These are phyloP conservation scores for Latrodectus elegans DNA, from an alignment of 2,888 invertebrate genomes.

Conservation along the genomic window DNA sequence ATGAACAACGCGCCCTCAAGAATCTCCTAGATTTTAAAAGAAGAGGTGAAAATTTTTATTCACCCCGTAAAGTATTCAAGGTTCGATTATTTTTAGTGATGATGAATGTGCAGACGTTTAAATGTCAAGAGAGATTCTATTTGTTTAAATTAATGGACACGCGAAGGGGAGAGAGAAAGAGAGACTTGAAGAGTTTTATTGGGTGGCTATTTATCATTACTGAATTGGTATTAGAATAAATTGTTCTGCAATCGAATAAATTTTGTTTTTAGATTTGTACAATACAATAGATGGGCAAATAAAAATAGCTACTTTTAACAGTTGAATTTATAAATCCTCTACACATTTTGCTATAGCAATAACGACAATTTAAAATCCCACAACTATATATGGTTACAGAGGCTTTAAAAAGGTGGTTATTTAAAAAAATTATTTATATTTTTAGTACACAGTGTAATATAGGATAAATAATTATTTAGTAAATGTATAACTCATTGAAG, in stretches of 20 bases:
- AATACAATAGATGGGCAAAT: no score
- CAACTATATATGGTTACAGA: no score
- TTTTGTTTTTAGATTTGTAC: conserved; percentile 9
- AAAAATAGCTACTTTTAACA: no score
- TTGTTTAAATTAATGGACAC: conserved; percentile 66
- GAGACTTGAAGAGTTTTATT: conserved; percentile 9
- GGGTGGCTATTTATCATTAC: conserved; percentile 50
- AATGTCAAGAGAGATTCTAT: conserved; percentile 60
- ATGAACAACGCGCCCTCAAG: conserved; percentile 42
- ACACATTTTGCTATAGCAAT: no score
- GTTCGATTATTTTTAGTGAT: conserved; percentile 57
- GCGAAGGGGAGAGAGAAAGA: conserved; percentile 18
- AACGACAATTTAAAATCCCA: no score
- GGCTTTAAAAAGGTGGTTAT: no score
- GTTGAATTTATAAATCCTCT: no score
- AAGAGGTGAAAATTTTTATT: conserved; percentile 39
- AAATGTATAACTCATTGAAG: no score
- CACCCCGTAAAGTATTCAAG: conserved; percentile 34
- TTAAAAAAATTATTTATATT: no score
- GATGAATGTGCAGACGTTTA: conserved; percentile 49
- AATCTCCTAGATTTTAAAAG: conserved; percentile 37
- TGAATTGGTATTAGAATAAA: conserved; percentile 18
- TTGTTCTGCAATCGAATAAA: conserved; percentile 17
- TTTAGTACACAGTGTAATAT: no score
- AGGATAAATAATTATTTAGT: no score